These are phyloP conservation scores for Gymnoscopelus microlampas DNA, from an alignment of 2,797 vertebrate species.

Conservation along the genomic window DNA sequence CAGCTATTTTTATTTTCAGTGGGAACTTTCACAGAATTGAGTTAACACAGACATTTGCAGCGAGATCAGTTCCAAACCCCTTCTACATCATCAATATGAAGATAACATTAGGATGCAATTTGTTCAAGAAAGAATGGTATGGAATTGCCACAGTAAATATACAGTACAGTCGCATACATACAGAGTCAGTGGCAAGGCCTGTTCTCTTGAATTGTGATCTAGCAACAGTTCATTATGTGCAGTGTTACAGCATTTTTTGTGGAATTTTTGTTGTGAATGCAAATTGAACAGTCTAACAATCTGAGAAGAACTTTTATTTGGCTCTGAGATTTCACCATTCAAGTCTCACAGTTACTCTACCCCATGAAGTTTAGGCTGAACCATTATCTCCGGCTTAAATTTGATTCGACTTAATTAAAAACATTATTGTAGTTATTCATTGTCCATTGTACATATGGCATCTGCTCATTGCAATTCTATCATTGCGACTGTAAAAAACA, in stretches of 20 bases:
- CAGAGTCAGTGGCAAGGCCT: background rate
- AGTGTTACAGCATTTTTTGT: too few species aligned
- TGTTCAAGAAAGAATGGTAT: too few species aligned
- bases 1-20: too few species aligned
- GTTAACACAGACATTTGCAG: too few species aligned
- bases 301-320: slow-evolving; percentile 66
- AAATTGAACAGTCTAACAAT: slow-evolving; percentile 35
- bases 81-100: too few species aligned
- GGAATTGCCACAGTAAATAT: too few species aligned
- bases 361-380: slow-evolving; percentile 16
- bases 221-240: too few species aligned
- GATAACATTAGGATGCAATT: too few species aligned
- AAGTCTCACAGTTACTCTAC: slow-evolving; percentile 25
- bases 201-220: too few species aligned
- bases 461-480: slow-evolving; percentile 37
- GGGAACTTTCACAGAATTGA: too few species aligned
- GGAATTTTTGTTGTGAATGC: background rate
- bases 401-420: slow-evolving; percentile 22
- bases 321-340: slow-evolving; percentile 47
- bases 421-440: slow-evolving; percentile 28
- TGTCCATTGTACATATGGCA: slow-evolving; percentile 18
- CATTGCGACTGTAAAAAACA: slow-evolving; percentile 49
- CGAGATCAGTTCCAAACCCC: too few species aligned
- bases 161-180: background rate
- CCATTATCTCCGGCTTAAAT: slow-evolving; percentile 28